phyloP scores from a whole-genome alignment of 2,113 vertebrate genomes.

The Noturus placidus region DNA sequence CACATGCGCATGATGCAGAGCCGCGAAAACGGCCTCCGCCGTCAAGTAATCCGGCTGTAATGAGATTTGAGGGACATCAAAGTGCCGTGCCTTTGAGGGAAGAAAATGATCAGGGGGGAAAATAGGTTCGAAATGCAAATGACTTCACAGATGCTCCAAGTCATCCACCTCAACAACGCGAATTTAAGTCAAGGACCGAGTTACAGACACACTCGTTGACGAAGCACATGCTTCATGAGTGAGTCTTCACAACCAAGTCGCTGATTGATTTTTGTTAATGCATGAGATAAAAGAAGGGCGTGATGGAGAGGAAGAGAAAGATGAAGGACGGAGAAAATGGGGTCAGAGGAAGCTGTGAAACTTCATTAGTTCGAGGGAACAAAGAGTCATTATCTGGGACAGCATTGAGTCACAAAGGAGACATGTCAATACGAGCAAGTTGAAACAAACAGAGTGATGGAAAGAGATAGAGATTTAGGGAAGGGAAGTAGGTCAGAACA shows the following conservation, averaged over 20 bases:
- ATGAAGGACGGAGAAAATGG: conserved; percentile 17
- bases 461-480: neutral
- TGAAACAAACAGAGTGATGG: neutral
- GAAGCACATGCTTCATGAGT: neutral
- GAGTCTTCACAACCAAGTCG: conserved; percentile 8
- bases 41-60: conserved; percentile 62
- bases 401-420: conserved; percentile 20
- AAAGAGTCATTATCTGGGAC: conserved; percentile 26
- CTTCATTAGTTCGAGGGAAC: neutral
- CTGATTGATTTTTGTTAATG: conserved; percentile 12
- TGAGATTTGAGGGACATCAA: conserved; percentile 79
- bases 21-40: conserved; percentile 60
- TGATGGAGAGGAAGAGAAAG: conserved; percentile 3
- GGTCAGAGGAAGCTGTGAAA: conserved; percentile 42
- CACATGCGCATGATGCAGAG: conserved; percentile 44
- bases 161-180: conserved; percentile 58
- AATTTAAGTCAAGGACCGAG: conserved; percentile 11
- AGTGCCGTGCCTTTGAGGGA: conserved; percentile 66
- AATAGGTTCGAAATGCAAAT: conserved; percentile 71
- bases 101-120: conserved; percentile 63
- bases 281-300: neutral
- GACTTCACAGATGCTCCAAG: conserved; percentile 49
- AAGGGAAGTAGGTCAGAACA: conserved; percentile 3
- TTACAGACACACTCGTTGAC: neutral
- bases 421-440: neutral